Conservation (phyloP, 64 coral and sea anemone species). For the Actinia tenebrosa region DNA sequence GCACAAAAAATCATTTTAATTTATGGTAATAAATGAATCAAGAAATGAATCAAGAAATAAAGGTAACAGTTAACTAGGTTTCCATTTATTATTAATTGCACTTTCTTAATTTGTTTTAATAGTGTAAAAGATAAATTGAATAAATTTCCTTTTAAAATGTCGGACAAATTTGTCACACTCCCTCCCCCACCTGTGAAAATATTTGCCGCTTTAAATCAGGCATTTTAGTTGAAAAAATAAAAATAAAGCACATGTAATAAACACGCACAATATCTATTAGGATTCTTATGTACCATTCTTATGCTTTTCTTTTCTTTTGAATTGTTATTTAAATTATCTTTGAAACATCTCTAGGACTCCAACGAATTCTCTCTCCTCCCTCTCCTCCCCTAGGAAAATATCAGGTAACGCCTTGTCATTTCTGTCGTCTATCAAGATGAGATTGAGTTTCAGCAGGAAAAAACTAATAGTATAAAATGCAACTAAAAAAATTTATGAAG, state of each 20-base stretch:
- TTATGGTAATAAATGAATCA: background rate
- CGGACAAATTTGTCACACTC: too few relatives aligned
- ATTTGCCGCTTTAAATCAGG: too few relatives aligned
- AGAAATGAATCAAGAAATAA: background rate
- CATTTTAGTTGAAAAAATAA: too few relatives aligned
- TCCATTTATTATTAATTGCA: background rate
- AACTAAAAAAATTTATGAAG: background rate
- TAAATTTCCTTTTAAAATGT: background rate
- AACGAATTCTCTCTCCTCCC: background rate
- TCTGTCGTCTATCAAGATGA: background rate
- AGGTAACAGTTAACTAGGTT: background rate
- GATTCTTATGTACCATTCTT: too few relatives aligned
- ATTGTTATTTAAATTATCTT: too few relatives aligned
- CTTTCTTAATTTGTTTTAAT: background rate
- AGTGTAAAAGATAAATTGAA: background rate
- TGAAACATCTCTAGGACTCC: too few relatives aligned
- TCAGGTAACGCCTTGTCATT: slow-evolving; percentile 7
- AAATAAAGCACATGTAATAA: too few relatives aligned
- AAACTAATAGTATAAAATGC: slow-evolving; percentile 9
- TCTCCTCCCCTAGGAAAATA: background rate
- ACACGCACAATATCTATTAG: too few relatives aligned
- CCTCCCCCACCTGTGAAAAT: too few relatives aligned
- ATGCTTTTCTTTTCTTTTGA: too few relatives aligned
- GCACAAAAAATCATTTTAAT: background rate
- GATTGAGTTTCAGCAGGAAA: too few relatives aligned